Conservation (phyloP, 1,140 invertebrate genomes). For the Neotoxoptera formosana region DNA sequence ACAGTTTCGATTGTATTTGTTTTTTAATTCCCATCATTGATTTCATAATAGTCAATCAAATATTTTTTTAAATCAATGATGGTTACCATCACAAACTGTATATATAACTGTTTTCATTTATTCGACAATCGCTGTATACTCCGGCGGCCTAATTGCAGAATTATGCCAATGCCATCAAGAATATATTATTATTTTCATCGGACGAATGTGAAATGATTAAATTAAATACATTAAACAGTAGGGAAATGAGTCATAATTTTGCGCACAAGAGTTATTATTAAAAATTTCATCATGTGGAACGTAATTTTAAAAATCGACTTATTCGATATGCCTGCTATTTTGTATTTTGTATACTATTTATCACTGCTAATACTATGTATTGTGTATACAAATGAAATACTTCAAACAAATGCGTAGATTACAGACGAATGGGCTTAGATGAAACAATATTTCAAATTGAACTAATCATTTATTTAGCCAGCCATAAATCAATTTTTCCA, state of each 20-base stretch:
- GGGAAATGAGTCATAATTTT: constrained; percentile 35
- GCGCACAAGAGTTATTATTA: constrained; percentile 9
- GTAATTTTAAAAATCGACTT: constrained; percentile 25
- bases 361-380: background rate
- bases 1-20: background rate
- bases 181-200: background rate
- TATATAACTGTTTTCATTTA: background rate
- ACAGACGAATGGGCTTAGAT: background rate
- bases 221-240: background rate
- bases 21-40: background rate
- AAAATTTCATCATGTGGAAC: constrained; percentile 3
- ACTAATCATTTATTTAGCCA: background rate
- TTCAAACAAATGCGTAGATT: background rate
- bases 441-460: background rate
- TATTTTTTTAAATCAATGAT: background rate
- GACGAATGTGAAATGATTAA: background rate
- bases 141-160: background rate
- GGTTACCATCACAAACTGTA: background rate
- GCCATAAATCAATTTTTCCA: background rate
- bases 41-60: background rate
- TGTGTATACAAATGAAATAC: background rate
- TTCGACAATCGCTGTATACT: background rate
- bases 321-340: background rate
- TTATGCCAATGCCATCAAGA: background rate
- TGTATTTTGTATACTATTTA: background rate